Evolutionary conservation across 2,888 invertebrate genomes (phyloP).

Genomic region (Thalpophila matura): DNA sequence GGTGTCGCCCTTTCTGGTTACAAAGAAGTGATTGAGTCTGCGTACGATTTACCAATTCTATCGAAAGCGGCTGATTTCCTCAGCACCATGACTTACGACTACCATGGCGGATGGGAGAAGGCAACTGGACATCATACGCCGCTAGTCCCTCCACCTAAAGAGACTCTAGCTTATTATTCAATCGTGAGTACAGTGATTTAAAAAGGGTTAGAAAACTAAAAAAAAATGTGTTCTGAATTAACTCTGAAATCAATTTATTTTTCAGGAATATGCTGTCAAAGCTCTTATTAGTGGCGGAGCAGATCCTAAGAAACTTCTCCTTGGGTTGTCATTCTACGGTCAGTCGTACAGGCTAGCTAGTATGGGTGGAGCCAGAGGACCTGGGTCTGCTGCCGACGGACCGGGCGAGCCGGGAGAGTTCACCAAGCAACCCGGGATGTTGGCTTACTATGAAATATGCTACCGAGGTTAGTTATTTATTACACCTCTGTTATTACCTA

Average conservation of each 20-base stretch:
- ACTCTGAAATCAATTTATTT: slow-evolving; percentile 32
- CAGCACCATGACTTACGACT: slow-evolving; percentile 97
- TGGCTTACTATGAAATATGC: slow-evolving; percentile 96
- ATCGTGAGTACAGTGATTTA: slow-evolving; percentile 89
- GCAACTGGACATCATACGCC: slow-evolving; percentile 96
- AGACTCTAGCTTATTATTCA: slow-evolving; percentile 94
- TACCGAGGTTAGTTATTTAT: slow-evolving; percentile 87
- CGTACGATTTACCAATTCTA: slow-evolving; percentile 94
- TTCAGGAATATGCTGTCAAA: slow-evolving; percentile 95
- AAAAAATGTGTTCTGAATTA: not conserved
- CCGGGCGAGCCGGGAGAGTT: slow-evolving; percentile 95
- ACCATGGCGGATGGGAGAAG: slow-evolving; percentile 97
- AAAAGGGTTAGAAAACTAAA: not conserved
- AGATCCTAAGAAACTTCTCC: slow-evolving; percentile 93
- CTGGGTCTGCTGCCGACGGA: slow-evolving; percentile 93
- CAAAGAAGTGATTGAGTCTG: slow-evolving; percentile 96
- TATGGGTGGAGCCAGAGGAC: slow-evolving; percentile 75
- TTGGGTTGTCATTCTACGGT: slow-evolving; percentile 97
- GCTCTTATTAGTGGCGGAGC: slow-evolving; percentile 94
- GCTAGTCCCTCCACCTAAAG: slow-evolving; percentile 92
- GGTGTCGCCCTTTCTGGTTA: slow-evolving; percentile 97
- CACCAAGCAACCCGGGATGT: slow-evolving; percentile 96
- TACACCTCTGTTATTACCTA: not conserved
- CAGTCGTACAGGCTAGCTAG: slow-evolving; percentile 94
- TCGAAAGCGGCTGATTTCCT: slow-evolving; percentile 94